Conservation (phyloP, 1,140 invertebrate genomes). For the Antheraea mylitta region DNA sequence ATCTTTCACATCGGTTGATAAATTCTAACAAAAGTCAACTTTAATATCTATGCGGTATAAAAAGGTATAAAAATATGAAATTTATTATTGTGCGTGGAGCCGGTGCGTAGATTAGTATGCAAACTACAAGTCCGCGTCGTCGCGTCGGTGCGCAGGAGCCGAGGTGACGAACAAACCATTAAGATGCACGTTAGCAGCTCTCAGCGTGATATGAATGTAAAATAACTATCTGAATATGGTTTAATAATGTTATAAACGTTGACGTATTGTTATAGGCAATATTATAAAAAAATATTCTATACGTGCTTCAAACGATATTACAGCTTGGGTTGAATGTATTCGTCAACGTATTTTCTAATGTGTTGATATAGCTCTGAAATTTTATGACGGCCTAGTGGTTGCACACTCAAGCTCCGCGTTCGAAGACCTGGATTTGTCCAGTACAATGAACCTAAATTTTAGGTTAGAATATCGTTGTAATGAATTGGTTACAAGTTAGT, state of each 20-base stretch:
- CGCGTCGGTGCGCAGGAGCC: conserved; percentile 24
- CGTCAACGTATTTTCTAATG: background rate
- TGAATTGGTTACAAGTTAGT: too few relatives aligned
- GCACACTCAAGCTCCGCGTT: too few relatives aligned
- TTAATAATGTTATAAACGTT: conserved; percentile 33
- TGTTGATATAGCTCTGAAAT: background rate
- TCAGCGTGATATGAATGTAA: conserved; percentile 41
- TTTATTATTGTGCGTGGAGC: conserved; percentile 32
- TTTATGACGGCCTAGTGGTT: background rate
- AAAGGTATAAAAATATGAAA: conserved; percentile 42
- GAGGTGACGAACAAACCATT: conserved; percentile 68
- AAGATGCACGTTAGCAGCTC: conserved; percentile 48
- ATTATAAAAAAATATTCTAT: conserved; percentile 44
- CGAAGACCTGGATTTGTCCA: background rate
- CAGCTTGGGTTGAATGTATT: background rate
- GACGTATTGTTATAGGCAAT: conserved; percentile 38
- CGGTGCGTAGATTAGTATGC: conserved; percentile 55
- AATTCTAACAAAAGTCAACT: conserved; percentile 20
- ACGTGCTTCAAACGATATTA: conserved; percentile 23
- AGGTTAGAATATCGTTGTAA: too few relatives aligned
- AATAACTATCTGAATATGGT: conserved; percentile 8
- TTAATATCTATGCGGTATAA: conserved; percentile 22
- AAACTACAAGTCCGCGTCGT: conserved; percentile 33
- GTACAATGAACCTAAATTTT: conserved; percentile 10
- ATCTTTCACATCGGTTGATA: conserved; percentile 18